phyloP scores from a whole-genome alignment of 92 coral and sea anemone genomes.

The Paragorgia papillata region DNA sequence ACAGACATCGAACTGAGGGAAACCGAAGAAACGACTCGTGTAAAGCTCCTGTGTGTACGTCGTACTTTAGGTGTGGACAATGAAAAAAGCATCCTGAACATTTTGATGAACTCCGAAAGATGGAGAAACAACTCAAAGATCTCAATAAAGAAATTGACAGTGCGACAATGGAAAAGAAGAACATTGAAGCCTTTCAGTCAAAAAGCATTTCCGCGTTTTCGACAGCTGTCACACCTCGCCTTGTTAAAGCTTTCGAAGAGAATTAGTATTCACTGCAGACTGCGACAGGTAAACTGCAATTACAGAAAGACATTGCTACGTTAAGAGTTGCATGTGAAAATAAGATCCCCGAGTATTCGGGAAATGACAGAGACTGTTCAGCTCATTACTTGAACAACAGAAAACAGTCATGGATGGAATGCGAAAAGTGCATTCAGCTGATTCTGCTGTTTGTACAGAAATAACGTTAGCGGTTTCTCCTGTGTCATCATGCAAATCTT shows the following conservation, averaged over 20 bases:
- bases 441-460: no score
- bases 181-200: conserved; percentile 53
- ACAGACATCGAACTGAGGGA: conserved; percentile 43
- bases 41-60: conserved; percentile 15
- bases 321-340: conserved; percentile 51
- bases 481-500: no score
- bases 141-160: conserved; percentile 50
- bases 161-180: conserved; percentile 53
- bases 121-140: conserved; percentile 38
- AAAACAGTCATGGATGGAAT: neutral
- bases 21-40: conserved; percentile 36
- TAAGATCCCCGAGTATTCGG: conserved; percentile 31
- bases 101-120: conserved; percentile 44
- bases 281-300: conserved; percentile 36
- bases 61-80: conserved; percentile 42
- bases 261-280: conserved; percentile 36
- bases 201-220: conserved; percentile 59
- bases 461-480: no score
- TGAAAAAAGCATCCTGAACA: conserved; percentile 53
- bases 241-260: conserved; percentile 48
- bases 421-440: no score
- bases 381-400: conserved; percentile 5
- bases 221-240: conserved; percentile 52
- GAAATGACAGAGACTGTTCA: conserved; percentile 45
- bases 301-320: conserved; percentile 57